phyloP scores from a whole-genome alignment of 1,140 invertebrate genomes.

The Drosophila subpulchrella region DNA sequence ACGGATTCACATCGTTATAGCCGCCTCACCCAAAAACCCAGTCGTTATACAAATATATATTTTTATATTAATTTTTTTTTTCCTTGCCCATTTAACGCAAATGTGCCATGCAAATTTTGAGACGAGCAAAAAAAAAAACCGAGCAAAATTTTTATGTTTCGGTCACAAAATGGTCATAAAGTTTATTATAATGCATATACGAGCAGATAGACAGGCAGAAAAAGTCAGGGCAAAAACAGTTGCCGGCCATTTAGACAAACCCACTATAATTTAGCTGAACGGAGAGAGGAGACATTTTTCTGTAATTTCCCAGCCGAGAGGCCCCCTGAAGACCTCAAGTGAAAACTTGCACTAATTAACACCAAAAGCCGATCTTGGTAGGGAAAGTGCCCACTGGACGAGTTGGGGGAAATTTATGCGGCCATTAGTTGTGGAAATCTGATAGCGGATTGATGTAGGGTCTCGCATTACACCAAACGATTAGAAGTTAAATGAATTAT shows the following conservation, averaged over 20 bases:
- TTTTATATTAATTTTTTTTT: conserved; percentile 16
- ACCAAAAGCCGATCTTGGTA: conserved; percentile 33
- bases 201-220: conserved; percentile 5
- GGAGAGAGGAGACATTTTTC: conserved; percentile 53
- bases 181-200: conserved; percentile 68
- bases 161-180: conserved; percentile 75
- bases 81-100: conserved; percentile 30
- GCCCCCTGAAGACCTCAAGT: conserved; percentile 41
- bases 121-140: no score
- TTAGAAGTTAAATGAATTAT: conserved; percentile 62
- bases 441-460: conserved; percentile 53
- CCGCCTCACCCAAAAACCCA: conserved; percentile 33
- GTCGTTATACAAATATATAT: conserved; percentile 34
- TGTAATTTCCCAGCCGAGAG: conserved; percentile 57
- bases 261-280: conserved; percentile 39
- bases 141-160: conserved; percentile 50
- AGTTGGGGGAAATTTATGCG: conserved; percentile 53
- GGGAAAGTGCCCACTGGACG: conserved; percentile 43
- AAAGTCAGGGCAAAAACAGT: conserved; percentile 45
- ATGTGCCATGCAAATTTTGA: conserved; percentile 48
- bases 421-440: conserved; percentile 65
- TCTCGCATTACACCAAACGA: conserved; percentile 52
- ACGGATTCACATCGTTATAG: conserved; percentile 31
- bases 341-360: conserved; percentile 76
- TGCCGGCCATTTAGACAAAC: conserved; percentile 45